These are phyloP conservation scores for Muntiacus reevesi DNA, from an alignment of 2,113 vertebrate genomes.

Conservation along the genomic window DNA sequence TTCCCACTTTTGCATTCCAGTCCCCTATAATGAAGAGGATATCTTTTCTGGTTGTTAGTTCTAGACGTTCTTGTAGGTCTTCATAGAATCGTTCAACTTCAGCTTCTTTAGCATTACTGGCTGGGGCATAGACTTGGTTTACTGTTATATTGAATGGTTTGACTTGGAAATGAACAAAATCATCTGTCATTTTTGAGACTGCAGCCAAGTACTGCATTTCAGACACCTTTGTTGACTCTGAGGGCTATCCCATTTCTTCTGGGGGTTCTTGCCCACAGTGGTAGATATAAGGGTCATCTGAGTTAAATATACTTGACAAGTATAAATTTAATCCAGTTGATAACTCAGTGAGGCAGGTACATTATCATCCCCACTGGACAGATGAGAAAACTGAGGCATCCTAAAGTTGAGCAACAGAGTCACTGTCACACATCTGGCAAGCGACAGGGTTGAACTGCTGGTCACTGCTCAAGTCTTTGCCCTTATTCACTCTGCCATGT, in stretches of 20 bases:
- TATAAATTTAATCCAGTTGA: neutral
- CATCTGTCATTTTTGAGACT: neutral
- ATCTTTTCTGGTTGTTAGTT: neutral
- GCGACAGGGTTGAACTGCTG: neutral
- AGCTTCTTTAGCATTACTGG: neutral
- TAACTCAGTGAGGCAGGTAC: neutral
- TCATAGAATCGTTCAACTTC: neutral
- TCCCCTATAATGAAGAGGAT: neutral
- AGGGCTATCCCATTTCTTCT: neutral
- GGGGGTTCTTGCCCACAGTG: neutral
- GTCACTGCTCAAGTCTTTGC: neutral
- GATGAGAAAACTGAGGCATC: neutral
- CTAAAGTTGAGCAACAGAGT: neutral
- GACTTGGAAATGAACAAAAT: neutral
- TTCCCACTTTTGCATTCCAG: neutral
- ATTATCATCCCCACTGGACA: neutral
- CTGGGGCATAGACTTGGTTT: neutral
- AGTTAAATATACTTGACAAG: neutral
- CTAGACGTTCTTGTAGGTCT: neutral
- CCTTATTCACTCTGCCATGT: neutral
- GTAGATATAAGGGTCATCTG: neutral
- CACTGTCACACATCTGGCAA: neutral
- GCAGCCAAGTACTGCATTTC: neutral
- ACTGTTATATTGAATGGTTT: neutral
- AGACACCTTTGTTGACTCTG: neutral